Evolutionary conservation across 2,888 invertebrate genomes (phyloP).

Genomic region (Byasa hedistus): DNA sequence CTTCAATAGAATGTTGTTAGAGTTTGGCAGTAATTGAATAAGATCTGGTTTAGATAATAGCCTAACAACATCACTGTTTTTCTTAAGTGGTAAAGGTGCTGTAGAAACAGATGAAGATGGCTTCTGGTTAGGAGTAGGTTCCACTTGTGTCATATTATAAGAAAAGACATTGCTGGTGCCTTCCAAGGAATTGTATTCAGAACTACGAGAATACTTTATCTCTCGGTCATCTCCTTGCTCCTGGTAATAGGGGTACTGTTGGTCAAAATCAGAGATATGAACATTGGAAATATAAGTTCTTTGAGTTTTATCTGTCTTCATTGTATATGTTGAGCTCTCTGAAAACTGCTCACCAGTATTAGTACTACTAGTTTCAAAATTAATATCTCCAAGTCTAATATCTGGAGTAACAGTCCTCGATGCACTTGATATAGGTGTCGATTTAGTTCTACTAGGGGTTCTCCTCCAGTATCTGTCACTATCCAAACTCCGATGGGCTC

Average conservation of each 20-base stretch:
- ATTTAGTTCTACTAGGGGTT: constrained; percentile 62
- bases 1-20: constrained; percentile 67
- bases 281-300: constrained; percentile 50
- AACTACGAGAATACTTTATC: constrained; percentile 69
- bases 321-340: constrained; percentile 44
- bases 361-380: constrained; percentile 55
- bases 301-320: constrained; percentile 62
- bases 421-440: constrained; percentile 48
- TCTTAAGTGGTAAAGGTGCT: constrained; percentile 43
- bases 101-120: constrained; percentile 47
- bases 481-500: constrained; percentile 54
- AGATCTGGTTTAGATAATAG: constrained; percentile 61
- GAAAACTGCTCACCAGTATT: constrained; percentile 47
- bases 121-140: constrained; percentile 46
- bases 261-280: constrained; percentile 56
- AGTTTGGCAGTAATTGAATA: constrained; percentile 63
- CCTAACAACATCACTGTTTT: constrained; percentile 57
- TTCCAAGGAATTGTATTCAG: constrained; percentile 63
- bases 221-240: constrained; percentile 68
- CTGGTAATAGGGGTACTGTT: constrained; percentile 57
- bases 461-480: constrained; percentile 68
- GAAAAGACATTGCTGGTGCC: constrained; percentile 52
- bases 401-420: constrained; percentile 61
- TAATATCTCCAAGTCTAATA: constrained; percentile 55
- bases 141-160: constrained; percentile 51